Conservation (phyloP, 2,888 invertebrate species). For the Ormyrus rosae region DNA sequence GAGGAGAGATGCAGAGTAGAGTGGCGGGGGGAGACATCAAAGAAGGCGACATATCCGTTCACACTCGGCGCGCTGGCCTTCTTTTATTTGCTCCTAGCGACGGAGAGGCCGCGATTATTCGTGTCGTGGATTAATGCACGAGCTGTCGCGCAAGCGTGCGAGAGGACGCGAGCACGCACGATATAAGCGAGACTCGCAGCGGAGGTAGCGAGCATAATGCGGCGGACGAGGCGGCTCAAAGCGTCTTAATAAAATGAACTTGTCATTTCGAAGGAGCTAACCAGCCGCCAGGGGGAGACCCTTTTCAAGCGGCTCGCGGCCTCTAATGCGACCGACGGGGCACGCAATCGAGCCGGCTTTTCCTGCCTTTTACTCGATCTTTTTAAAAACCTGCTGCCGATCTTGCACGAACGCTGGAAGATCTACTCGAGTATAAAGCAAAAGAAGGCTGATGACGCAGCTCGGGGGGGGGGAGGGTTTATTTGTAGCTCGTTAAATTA, state of each 20-base stretch:
- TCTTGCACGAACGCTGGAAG: too few relatives aligned
- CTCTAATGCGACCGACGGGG: too few relatives aligned
- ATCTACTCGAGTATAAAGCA: too few relatives aligned
- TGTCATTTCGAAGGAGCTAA: conserved; percentile 70
- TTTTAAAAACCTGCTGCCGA: too few relatives aligned
- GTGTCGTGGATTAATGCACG: conserved; percentile 54
- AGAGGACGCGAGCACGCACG: conserved; percentile 29
- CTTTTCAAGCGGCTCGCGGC: conserved; percentile 10
- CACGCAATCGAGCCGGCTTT: too few relatives aligned
- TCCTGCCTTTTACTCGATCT: too few relatives aligned
- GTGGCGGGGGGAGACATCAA: conserved; percentile 68
- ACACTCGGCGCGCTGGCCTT: conserved; percentile 68
- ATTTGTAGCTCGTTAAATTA: conserved; percentile 73
- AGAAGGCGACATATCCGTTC: conserved; percentile 74
- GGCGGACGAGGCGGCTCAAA: conserved; percentile 66
- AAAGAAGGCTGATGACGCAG: background rate
- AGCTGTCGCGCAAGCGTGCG: conserved; percentile 38
- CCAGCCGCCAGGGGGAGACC: conserved; percentile 56
- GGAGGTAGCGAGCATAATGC: conserved; percentile 67
- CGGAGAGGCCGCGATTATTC: conserved; percentile 43
- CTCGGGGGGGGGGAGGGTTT: conserved; percentile 58
- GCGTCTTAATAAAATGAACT: conserved; percentile 73
- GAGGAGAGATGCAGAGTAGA: conserved; percentile 19
- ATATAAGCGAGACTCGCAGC: conserved; percentile 61
- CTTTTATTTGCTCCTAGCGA: conserved; percentile 57